Evolutionary conservation across 2,888 invertebrate genomes (phyloP).

Genomic region (Ormyrus labotus): DNA sequence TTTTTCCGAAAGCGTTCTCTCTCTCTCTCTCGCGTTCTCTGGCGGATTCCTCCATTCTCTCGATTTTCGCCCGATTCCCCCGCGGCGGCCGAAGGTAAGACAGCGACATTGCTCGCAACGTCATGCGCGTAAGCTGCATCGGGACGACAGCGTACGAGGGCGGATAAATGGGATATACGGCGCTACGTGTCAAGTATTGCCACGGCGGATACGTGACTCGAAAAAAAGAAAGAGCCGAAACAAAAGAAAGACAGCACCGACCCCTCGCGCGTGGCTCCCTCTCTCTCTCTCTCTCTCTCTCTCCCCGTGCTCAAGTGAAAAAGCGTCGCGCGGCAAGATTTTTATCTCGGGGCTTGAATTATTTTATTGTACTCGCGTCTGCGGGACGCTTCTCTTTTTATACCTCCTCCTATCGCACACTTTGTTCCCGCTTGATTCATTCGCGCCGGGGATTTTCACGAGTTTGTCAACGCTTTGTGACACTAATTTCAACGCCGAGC

Average conservation of each 20-base stretch:
- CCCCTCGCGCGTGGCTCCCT: neutral
- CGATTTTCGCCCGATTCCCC: too few species aligned
- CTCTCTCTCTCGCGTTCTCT: too few species aligned
- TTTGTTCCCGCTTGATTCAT: neutral
- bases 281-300: neutral
- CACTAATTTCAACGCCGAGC: too few species aligned
- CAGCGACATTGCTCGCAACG: conserved; percentile 4
- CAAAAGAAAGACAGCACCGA: too few species aligned
- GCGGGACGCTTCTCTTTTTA: too few species aligned
- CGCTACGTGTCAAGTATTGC: conserved; percentile 59
- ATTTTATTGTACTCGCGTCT: conserved; percentile 3
- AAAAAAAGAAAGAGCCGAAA: conserved; percentile 38
- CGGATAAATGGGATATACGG: conserved; percentile 59
- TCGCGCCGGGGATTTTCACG: neutral
- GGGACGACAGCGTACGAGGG: conserved; percentile 45
- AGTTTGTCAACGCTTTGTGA: too few species aligned
- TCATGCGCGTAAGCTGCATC: conserved; percentile 16
- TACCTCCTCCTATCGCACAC: too few species aligned
- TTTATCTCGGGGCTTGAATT: conserved; percentile 5
- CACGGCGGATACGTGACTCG: conserved; percentile 59
- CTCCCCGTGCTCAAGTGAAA: neutral
- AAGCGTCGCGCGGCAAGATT: neutral
- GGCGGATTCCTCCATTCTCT: too few species aligned
- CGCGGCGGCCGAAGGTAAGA: neutral
- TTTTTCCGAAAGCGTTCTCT: too few species aligned